These are phyloP conservation scores for Psittacus erithacus DNA, from an alignment of 2,113 vertebrate genomes.

Conservation along the genomic window DNA sequence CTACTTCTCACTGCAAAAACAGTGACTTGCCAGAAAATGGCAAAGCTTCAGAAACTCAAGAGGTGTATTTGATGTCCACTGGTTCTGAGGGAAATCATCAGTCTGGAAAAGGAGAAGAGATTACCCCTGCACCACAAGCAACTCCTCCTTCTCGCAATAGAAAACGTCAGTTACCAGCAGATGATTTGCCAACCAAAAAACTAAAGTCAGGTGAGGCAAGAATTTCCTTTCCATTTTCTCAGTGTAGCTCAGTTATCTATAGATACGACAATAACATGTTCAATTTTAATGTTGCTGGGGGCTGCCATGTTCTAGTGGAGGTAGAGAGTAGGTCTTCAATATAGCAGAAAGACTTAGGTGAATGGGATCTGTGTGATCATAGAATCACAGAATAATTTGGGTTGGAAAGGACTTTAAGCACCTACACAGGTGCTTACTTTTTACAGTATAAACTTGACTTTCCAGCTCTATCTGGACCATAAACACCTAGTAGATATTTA, in stretches of 20 bases:
- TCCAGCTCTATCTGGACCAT: neutral
- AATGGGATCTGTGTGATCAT: neutral
- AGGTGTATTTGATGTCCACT: neutral
- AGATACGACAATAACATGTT: fast-evolving
- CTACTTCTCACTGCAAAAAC: neutral
- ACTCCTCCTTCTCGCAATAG: neutral
- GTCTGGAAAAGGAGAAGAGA: neutral
- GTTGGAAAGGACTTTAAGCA: neutral
- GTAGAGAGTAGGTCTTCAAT: no score
- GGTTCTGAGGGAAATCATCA: neutral
- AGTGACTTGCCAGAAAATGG: neutral
- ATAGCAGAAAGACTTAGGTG: neutral
- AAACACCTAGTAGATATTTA: fast-evolving
- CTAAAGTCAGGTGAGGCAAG: constrained; percentile 51
- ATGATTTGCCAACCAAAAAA: neutral
- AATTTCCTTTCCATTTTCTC: neutral
- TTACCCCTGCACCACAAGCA: neutral
- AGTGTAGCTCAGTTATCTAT: neutral
- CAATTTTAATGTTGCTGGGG: neutral
- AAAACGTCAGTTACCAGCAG: neutral
- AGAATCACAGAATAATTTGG: neutral
- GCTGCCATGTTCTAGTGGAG: neutral
- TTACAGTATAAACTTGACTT: neutral
- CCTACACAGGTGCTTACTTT: neutral
- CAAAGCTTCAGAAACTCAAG: neutral